phyloP scores from a whole-genome alignment of 2,797 vertebrate species.

The Erpetoichthys calabaricus region DNA sequence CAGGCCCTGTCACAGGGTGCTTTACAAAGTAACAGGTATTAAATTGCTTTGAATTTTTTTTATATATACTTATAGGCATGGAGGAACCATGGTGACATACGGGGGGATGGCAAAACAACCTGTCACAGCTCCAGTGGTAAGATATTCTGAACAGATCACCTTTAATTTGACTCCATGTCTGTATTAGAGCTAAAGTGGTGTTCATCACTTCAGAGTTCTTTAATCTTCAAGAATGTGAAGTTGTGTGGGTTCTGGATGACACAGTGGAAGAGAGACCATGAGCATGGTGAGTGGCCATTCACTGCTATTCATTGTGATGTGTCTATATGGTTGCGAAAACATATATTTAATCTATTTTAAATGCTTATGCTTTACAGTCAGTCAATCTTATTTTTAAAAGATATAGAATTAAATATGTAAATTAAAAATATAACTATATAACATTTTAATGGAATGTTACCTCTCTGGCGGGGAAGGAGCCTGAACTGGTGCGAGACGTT shows the following conservation, averaged over 20 bases:
- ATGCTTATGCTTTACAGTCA: no score
- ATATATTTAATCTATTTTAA: not conserved
- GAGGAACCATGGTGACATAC: constrained; percentile 86
- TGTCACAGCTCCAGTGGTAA: constrained; percentile 76
- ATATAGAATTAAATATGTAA: no score
- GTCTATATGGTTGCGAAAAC: not conserved
- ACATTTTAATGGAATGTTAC: no score
- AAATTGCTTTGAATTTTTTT: no score
- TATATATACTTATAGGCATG: constrained; percentile 38
- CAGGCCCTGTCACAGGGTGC: no score
- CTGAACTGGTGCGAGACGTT: no score
- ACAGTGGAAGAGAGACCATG: constrained; percentile 69
- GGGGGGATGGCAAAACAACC: constrained; percentile 93
- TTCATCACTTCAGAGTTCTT: constrained; percentile 54
- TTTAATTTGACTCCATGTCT: no score
- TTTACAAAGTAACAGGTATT: no score
- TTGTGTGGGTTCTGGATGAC: constrained; percentile 88
- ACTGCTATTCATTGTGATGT: not conserved
- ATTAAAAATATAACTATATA: no score
- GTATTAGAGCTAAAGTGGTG: no score
- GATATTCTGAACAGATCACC: constrained; percentile 16
- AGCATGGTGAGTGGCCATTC: constrained; percentile 45
- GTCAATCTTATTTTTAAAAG: no score
- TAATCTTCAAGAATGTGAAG: constrained; percentile 83
- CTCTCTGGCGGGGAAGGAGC: no score